These are phyloP conservation scores for Aphyosemion australe DNA, from an alignment of 2,113 vertebrate genomes.

Conservation along the genomic window DNA sequence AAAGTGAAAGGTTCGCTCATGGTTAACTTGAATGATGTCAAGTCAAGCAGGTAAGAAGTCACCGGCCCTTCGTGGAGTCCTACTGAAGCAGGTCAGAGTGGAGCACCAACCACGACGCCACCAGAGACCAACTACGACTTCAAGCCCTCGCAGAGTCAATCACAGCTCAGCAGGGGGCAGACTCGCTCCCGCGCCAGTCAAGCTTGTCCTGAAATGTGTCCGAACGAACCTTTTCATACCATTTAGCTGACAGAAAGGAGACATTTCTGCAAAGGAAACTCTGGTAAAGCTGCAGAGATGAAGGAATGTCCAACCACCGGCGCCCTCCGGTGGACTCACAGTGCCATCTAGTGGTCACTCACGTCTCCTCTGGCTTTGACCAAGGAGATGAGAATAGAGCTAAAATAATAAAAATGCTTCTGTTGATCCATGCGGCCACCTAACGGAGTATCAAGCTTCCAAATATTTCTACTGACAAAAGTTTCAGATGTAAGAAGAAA, in stretches of 20 bases:
- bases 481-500: slow-evolving; percentile 1
- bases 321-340: slow-evolving; percentile 55
- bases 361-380: background rate
- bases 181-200: slow-evolving; percentile 40
- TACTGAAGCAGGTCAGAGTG: slow-evolving; percentile 29
- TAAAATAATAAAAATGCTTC: slow-evolving; percentile 18
- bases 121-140: slow-evolving; percentile 3
- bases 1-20: background rate
- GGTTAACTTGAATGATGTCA: slow-evolving; percentile 1
- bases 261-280: slow-evolving; percentile 16
- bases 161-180: slow-evolving; percentile 19
- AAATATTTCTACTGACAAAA: slow-evolving; percentile 7
- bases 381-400: slow-evolving; percentile 15
- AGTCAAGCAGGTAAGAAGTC: slow-evolving; percentile 11
- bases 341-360: slow-evolving; percentile 55
- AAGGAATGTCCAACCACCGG: slow-evolving; percentile 39
- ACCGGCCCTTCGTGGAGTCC: slow-evolving; percentile 7
- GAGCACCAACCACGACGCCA: slow-evolving; percentile 1
- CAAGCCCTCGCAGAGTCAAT: slow-evolving; percentile 44
- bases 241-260: slow-evolving; percentile 12
- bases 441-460: slow-evolving; percentile 3
- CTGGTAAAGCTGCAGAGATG: slow-evolving; percentile 23
- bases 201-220: slow-evolving; percentile 18
- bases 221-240: slow-evolving; percentile 39
- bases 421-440: background rate